phyloP scores from a whole-genome alignment of 2,888 invertebrate species.

The Myopa tessellatipennis region DNA sequence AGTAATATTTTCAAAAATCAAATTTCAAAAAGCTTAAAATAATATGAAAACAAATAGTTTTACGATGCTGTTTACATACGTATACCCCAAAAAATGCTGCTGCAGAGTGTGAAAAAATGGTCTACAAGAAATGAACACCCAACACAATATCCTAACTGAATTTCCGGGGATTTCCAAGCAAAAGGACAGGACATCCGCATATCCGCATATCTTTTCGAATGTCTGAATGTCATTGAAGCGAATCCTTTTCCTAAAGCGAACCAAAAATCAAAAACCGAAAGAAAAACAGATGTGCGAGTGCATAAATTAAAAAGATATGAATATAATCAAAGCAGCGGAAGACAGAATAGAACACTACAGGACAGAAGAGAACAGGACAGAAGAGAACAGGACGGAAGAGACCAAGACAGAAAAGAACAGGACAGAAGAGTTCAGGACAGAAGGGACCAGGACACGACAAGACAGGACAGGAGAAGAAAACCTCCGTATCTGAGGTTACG shows the following conservation, averaged over 20 bases:
- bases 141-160: slow-evolving; percentile 30
- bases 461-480: background rate
- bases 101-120: too few relatives aligned
- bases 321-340: background rate
- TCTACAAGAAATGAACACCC: background rate
- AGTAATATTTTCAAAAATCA: background rate
- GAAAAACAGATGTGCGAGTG: slow-evolving; percentile 25
- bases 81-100: too few relatives aligned
- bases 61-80: too few relatives aligned
- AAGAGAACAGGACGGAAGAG: background rate
- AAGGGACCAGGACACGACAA: background rate
- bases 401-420: background rate
- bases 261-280: slow-evolving; percentile 1
- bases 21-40: background rate
- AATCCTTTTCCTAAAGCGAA: slow-evolving; percentile 22
- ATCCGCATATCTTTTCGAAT: slow-evolving; percentile 4
- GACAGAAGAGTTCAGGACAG: background rate
- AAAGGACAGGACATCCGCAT: background rate
- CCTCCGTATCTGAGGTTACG: slow-evolving; percentile 14
- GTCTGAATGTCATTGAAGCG: slow-evolving; percentile 13
- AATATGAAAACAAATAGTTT: background rate
- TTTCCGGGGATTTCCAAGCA: slow-evolving; percentile 18
- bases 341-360: background rate
- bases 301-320: slow-evolving; percentile 32
- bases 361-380: background rate